These are phyloP conservation scores for Myiozetetes cayanensis DNA, from an alignment of 2,113 vertebrate genomes.

Conservation along the genomic window DNA sequence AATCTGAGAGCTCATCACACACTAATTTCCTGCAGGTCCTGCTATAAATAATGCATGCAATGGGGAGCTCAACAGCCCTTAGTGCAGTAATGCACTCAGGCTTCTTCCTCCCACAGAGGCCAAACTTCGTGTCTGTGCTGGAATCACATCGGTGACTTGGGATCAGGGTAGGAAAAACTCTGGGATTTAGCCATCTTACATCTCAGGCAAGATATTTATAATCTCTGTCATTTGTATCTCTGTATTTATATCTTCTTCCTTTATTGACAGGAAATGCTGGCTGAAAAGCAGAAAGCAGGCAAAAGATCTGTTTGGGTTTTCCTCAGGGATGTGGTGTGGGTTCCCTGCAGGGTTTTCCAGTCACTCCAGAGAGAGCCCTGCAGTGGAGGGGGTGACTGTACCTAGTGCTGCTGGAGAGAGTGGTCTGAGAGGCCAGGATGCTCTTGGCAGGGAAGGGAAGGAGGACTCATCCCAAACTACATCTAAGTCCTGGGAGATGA, in stretches of 20 bases:
- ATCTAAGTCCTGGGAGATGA: background rate
- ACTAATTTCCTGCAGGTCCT: slow-evolving; percentile 44
- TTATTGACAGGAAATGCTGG: background rate
- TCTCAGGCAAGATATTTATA: background rate
- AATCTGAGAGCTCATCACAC: slow-evolving; percentile 30
- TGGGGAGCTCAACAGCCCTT: background rate
- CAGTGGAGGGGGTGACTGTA: background rate
- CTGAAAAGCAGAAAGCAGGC: background rate
- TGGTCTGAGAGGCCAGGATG: background rate
- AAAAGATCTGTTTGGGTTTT: background rate
- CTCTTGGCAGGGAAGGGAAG: background rate
- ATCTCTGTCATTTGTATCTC: background rate
- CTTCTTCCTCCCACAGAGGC: slow-evolving; percentile 19
- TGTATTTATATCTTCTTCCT: background rate
- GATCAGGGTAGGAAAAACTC: background rate
- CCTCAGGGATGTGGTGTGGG: background rate
- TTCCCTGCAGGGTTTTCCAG: background rate
- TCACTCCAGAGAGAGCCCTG: background rate
- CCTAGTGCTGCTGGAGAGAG: background rate
- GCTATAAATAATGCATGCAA: slow-evolving; percentile 66
- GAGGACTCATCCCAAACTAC: background rate
- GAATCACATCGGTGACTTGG: background rate
- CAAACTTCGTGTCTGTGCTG: background rate
- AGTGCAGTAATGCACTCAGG: slow-evolving; percentile 29
- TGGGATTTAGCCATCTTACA: background rate